phyloP scores from a whole-genome alignment of 2,888 invertebrate genomes.

The Sepioteuthis lessoniana region DNA sequence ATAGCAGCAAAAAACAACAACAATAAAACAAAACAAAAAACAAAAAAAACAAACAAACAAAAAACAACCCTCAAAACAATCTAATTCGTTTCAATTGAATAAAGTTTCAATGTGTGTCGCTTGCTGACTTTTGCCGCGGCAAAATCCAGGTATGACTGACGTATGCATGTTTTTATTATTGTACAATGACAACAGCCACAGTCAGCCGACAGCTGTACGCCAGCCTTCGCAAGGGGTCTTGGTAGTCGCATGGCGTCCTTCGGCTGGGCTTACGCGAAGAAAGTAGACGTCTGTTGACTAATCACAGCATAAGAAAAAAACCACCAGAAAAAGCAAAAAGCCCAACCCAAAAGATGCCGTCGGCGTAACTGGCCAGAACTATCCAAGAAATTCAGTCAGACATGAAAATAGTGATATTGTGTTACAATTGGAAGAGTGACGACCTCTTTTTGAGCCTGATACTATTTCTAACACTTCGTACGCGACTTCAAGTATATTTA shows the following conservation, averaged over 20 bases:
- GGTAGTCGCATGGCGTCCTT: constrained; percentile 14
- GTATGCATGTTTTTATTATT: too few relatives aligned
- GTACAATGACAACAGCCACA: too few relatives aligned
- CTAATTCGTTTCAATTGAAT: too few relatives aligned
- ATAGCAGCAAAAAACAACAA: too few relatives aligned
- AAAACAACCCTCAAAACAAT: too few relatives aligned
- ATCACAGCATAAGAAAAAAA: not conserved
- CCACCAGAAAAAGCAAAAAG: not conserved
- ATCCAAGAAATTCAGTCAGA: not conserved
- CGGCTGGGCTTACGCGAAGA: not conserved
- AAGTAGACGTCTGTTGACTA: not conserved
- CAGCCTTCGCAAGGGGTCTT: not conserved
- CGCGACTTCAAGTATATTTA: not conserved
- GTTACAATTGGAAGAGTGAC: not conserved
- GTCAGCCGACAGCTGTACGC: not conserved
- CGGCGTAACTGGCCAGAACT: constrained; percentile 2
- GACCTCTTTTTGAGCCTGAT: not conserved
- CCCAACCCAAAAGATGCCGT: not conserved
- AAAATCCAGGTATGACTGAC: too few relatives aligned
- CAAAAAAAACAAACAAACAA: too few relatives aligned
- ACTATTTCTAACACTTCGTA: not conserved
- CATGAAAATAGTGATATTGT: not conserved
- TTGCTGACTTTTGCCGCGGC: too few relatives aligned
- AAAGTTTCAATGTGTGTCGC: too few relatives aligned
- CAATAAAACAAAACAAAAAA: too few relatives aligned